These are phyloP conservation scores for Neocloeon triangulifer DNA, from an alignment of 1,140 invertebrate species.

Conservation along the genomic window DNA sequence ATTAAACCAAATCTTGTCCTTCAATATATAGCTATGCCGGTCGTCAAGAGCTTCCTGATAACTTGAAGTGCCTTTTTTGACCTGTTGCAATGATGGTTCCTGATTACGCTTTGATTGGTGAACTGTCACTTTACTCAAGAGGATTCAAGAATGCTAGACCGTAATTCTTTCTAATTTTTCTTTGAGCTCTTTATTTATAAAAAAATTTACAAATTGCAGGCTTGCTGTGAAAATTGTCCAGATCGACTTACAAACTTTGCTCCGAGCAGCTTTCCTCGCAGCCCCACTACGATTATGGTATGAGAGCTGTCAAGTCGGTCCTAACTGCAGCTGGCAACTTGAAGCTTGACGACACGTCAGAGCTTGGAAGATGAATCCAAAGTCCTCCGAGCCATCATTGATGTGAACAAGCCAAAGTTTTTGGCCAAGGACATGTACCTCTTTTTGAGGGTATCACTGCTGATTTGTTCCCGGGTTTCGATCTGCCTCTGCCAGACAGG, in stretches of 20 bases:
- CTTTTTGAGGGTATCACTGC: conserved; percentile 77
- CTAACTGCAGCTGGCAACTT: conserved; percentile 69
- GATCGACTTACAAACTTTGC: conserved; percentile 74
- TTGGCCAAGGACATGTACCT: conserved; percentile 63
- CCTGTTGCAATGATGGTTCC: conserved; percentile 94
- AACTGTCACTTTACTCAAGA: conserved; percentile 80
- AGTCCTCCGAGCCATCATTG: conserved; percentile 65
- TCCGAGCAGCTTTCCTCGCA: conserved; percentile 81
- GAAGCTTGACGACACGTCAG: conserved; percentile 58
- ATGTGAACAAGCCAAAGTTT: conserved; percentile 89
- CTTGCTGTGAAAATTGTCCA: conserved; percentile 79
- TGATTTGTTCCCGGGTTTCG: conserved; percentile 68
- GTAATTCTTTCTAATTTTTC: too few species aligned
- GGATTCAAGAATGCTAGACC: conserved; percentile 50
- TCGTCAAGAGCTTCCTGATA: conserved; percentile 74
- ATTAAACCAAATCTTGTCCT: too few species aligned
- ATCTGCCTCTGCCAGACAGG: conserved; percentile 37
- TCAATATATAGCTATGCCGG: conserved; percentile 48
- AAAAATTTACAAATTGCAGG: conserved; percentile 15
- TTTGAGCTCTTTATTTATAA: not conserved
- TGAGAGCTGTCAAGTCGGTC: conserved; percentile 70
- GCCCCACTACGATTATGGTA: conserved; percentile 85
- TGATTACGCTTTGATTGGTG: conserved; percentile 84
- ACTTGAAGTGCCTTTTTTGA: conserved; percentile 79
- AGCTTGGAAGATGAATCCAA: conserved; percentile 44